Evolutionary conservation across 2,888 invertebrate species (phyloP).

Genomic region (Nesidiocoris tenuis): DNA sequence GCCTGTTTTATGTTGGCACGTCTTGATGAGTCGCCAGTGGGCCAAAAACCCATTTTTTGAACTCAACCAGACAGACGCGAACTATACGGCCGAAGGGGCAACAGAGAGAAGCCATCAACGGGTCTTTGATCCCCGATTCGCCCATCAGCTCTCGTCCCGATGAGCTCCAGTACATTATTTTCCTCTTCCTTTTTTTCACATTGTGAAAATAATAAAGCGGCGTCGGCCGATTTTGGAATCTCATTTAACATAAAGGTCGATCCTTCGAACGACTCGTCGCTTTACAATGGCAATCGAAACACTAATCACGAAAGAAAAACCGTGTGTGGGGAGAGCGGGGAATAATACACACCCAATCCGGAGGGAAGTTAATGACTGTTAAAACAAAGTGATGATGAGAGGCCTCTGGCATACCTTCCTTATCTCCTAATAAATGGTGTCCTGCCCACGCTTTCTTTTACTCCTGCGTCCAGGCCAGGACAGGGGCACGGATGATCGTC

Average conservation of each 20-base stretch:
- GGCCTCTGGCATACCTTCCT: neutral
- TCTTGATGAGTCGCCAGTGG: slow-evolving; percentile 4
- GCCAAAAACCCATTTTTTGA: slow-evolving; percentile 10
- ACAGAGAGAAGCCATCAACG: slow-evolving; percentile 12
- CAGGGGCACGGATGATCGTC: neutral
- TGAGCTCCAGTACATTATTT: neutral
- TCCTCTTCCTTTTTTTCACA: neutral
- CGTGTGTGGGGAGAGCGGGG: neutral
- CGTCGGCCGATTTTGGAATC: slow-evolving; percentile 6
- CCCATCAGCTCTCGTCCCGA: slow-evolving; percentile 13
- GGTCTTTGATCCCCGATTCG: slow-evolving; percentile 17
- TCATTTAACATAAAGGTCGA: slow-evolving; percentile 1
- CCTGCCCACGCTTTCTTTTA: slow-evolving; percentile 38
- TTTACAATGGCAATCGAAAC: slow-evolving; percentile 11
- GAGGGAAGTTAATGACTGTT: slow-evolving; percentile 41
- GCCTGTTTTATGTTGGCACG: slow-evolving; percentile 9
- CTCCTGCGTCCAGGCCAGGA: neutral
- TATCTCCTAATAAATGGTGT: slow-evolving; percentile 39
- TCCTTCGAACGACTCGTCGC: neutral
- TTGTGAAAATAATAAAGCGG: slow-evolving; percentile 6
- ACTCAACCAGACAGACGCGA: neutral
- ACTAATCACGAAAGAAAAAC: slow-evolving; percentile 24
- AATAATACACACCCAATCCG: slow-evolving; percentile 17
- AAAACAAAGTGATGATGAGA: slow-evolving; percentile 38
- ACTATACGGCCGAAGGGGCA: neutral